Evolutionary conservation across 2,113 vertebrate species (phyloP).

Genomic region (Lepisosteus osseus): DNA sequence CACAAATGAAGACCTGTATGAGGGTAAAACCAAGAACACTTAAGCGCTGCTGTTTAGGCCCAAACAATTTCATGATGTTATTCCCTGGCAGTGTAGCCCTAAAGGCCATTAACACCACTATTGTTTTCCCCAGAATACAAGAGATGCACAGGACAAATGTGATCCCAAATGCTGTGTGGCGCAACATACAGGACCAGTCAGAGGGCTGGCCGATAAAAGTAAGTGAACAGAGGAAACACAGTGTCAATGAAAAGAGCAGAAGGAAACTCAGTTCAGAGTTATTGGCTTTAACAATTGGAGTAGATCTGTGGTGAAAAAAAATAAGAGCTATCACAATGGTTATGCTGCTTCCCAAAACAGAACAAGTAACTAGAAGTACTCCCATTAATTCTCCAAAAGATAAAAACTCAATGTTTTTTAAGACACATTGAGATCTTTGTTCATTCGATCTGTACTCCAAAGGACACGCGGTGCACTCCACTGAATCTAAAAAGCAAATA

Average conservation of each 20-base stretch:
- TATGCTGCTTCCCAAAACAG: constrained; percentile 33
- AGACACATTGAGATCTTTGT: constrained; percentile 31
- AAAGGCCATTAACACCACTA: constrained; percentile 45
- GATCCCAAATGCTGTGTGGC: constrained; percentile 45
- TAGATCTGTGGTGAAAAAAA: constrained; percentile 40
- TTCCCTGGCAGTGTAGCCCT: constrained; percentile 31
- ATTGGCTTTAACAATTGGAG: constrained; percentile 32
- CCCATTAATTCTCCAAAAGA: constrained; percentile 42
- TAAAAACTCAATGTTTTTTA: constrained; percentile 44
- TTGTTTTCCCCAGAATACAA: constrained; percentile 48
- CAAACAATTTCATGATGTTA: constrained; percentile 43
- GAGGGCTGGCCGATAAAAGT: constrained; percentile 31
- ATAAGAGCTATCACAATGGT: constrained; percentile 30
- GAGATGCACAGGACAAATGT: constrained; percentile 48
- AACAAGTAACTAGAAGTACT: constrained; percentile 21
- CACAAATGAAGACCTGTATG: constrained; percentile 34
- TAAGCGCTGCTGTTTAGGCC: constrained; percentile 40
- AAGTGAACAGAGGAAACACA: constrained; percentile 48
- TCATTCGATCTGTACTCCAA: constrained; percentile 42
- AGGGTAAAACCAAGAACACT: constrained; percentile 39
- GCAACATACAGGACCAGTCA: constrained; percentile 34
- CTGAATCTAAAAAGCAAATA: constrained; percentile 34
- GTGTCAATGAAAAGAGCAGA: constrained; percentile 40
- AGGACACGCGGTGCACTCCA: constrained; percentile 40
- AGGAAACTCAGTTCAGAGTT: constrained; percentile 39